Base-by-base conservation (phyloP, 2,113 vertebrate genomes). In the Elephantulus edwardii region DNA sequence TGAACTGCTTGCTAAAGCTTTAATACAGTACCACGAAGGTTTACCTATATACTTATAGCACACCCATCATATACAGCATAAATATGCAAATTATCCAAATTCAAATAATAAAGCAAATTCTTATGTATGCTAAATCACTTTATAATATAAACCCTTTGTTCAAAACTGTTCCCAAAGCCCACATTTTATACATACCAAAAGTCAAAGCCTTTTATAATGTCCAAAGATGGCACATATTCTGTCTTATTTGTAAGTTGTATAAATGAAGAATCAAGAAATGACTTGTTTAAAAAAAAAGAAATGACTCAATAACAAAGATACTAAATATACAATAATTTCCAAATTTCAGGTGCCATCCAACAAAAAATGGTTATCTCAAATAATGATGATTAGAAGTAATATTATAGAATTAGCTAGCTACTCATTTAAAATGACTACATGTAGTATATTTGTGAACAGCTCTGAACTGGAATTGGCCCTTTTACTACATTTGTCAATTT, bases 81-180 rank as follows among this genome's bases (percentile, higher is more conserved):
- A n/a, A n/a, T n/a, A n/a, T n/a, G n/a, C n/a, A n/a, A n/a, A n/a
- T 82, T 66, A 77, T 28, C 42, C 11, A 54, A 86, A 28, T 38
- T 84, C 22, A 85, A 85, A 60, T 48, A 82, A 60, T 35, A 56
- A 60, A 80, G 12, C 78, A 20, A 42, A 78, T 64, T 83, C 17
- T 64, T 56, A 88, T 64, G 56, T 17, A 56, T 64, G 56, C 38
- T 17, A 56, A 78, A 56, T 78, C 13, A 20, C 16, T 83, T 84
- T 66, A 83, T 74, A 83, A 87, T 56, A 12, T 83, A 64, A 78
- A 74, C 83, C 42, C 80, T 80, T 62, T 62, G 26, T 48, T 71
- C 42, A 54, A 64, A 79, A 48, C 26, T 14, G 62, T 1, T 44
- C 10, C 19, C 62, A 44, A 46, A 48, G 66, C 30, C 80, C 13